Percentiles rank a stretch among this genome's conserved stretches.
These are phyloP conservation scores for Ciconia stormi DNA, from an alignment of 2,113 vertebrate species.

Conservation along the genomic window DNA sequence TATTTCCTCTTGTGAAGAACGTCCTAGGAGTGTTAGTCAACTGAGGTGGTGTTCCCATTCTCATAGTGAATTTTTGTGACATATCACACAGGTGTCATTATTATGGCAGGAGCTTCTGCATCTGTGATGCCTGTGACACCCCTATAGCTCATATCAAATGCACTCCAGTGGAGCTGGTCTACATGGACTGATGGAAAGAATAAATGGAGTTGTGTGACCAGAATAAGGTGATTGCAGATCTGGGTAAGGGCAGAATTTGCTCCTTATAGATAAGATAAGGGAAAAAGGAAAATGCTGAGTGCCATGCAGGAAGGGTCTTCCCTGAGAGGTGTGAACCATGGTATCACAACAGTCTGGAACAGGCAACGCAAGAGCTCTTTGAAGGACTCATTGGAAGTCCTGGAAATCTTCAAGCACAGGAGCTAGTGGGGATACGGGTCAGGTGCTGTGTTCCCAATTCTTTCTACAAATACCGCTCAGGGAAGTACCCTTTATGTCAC, in stretches of 20 bases:
- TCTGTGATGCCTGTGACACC: neutral
- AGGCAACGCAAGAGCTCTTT: neutral
- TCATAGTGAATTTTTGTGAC: neutral
- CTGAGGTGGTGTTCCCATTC: neutral
- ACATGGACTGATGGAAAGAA: neutral
- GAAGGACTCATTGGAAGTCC: neutral
- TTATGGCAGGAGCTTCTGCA: neutral
- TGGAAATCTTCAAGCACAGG: neutral
- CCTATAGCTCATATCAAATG: neutral
- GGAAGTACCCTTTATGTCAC: neutral
- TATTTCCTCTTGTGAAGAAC: neutral
- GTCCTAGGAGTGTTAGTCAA: neutral
- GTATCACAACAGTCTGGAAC: neutral
- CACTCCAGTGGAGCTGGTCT: neutral
- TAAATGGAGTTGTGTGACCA: neutral
- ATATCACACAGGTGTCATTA: neutral
- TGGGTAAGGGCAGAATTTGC: neutral
- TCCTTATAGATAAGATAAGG: neutral
- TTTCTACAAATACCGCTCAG: neutral
- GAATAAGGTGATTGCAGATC: neutral
- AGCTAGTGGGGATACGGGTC: neutral
- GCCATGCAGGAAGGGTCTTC: neutral
- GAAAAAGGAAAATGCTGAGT: neutral
- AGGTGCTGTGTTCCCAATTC: neutral
- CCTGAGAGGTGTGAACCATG: rapidly evolving